Base-by-base conservation (phyloP, 2,797 vertebrate genomes). In the Urocyon cinereoargenteus region DNA sequence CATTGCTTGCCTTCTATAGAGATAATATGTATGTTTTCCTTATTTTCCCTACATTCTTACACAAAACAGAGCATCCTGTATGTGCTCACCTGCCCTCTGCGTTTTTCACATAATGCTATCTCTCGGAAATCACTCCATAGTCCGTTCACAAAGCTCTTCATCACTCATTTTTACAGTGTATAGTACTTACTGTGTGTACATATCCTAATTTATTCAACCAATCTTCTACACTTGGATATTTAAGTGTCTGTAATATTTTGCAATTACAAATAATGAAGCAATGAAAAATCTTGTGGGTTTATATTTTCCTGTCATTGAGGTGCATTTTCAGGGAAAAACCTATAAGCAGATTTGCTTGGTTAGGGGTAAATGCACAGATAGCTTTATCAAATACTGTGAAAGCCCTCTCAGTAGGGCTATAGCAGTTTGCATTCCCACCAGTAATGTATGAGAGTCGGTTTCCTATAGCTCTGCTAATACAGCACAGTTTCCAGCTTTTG, bases 331-430 rank as follows among this genome's bases (percentile, higher is more conserved):
- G 45, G 45, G 26, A 64, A 96, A 92, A 77, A 86, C 86, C 53
- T 90, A 94, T 57, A 90, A 92, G 45, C 45, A 64, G 77, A 90
- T 62, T 86, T 92, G 21, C 61, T 92, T 92, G 57, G 22, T 91
- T 75, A 75, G 53, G 45, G 34, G 16, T 51, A 57, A 68, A 82
- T 18, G 28, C 34, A 49, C 10, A 89, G 51, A 31, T 28, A 66
- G 36, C 28, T 73, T 81, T 75, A 79, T 45, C 51, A 51, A 61
- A 61, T 78, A 64, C 77, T 78, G 34, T 70, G 10, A 75, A 70
- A 68, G 75, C 77, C 22, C 31, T 12, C 66, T 72, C 34, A 11
- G 11, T 0, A 86, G 40, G 75, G n/a, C 61, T 62, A 6, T 81
- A 36, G 34, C 49, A 8, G n/a, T 72, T 40, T 34, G 24, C 34